Base-by-base conservation (phyloP, 2,797 vertebrate genomes). In the Brotogeris chrysoptera region DNA sequence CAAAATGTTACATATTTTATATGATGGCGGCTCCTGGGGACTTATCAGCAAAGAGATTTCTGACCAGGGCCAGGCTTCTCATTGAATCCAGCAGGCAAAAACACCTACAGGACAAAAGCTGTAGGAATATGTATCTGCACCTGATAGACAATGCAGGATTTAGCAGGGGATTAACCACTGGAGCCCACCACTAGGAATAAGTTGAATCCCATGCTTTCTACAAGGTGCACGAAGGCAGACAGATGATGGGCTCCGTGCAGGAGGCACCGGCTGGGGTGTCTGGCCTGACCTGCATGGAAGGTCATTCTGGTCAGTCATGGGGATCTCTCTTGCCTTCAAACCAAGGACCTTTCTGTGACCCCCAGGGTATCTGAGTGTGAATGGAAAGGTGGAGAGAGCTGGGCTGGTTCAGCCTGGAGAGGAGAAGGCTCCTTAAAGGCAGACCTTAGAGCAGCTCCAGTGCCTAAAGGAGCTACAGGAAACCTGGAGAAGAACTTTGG, bases 161-260 rank as follows among this genome's bases (percentile, higher is more conserved):
- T 65, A 21, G 15, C 16, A 30, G 55, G 32, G 6, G 13, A 24
- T 68, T 46, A 36, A 16, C 11, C 8, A 3, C 21, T 30, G 66
- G 30, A 36, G 18, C 27, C 23, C 27, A 8, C n/a, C 47, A 18
- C 28, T 2, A 34, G 57, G 41, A 43, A 39, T 6, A 36, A 21
- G 3, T 0, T 13, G 32, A 70, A 71, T 60, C 23, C 16, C 11
- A 43, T 7, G 30, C 34, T 53, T 70, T 49, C n/a, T 70, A 16
- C 52, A 23, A 65, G 36, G 34, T 27, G 18, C 25, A 10, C 15
- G 53, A 9, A 2, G 17, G 39, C 43, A 34, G 55, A 50, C 41
- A 24, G 47, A 12, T 0, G 0, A 30, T 16, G 39, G 34, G n/a
- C 13, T 57, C 20, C 2, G 0, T 13, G 34, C 44, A 47, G 61